phyloP scores from a whole-genome alignment of 2,888 invertebrate species.

The Cabera pusaria region DNA sequence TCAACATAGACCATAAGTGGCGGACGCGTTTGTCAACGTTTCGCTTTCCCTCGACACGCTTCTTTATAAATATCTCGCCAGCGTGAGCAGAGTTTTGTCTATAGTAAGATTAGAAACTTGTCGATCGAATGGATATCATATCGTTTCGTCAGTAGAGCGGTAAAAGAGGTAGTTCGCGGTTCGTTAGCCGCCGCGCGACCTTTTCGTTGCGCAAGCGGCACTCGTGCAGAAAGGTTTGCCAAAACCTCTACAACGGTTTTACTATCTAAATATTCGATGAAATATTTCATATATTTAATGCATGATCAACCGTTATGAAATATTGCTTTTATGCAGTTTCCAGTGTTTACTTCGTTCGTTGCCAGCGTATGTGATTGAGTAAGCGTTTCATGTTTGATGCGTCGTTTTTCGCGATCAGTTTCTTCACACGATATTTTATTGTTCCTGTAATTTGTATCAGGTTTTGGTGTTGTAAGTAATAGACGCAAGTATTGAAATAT shows the following conservation, averaged over 20 bases:
- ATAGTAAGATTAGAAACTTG: constrained; percentile 38
- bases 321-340: constrained; percentile 16
- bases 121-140: constrained; percentile 42
- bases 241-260: constrained; percentile 43
- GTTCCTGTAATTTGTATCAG: no score
- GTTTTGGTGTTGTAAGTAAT: no score
- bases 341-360: constrained; percentile 6
- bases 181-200: constrained; percentile 58
- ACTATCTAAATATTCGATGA: constrained; percentile 21
- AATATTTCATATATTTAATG: constrained; percentile 38
- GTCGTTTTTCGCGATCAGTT: constrained; percentile 3
- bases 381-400: constrained; percentile 6
- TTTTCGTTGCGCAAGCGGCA: constrained; percentile 60
- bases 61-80: constrained; percentile 20
- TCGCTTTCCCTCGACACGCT: constrained; percentile 31
- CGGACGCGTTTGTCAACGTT: constrained; percentile 27
- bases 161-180: constrained; percentile 57
- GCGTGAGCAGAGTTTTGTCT: constrained; percentile 16
- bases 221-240: constrained; percentile 64
- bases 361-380: constrained; percentile 10
- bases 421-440: neutral
- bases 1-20: constrained; percentile 27
- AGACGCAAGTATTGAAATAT: constrained; percentile 4
- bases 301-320: constrained; percentile 28
- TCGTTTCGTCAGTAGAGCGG: constrained; percentile 55